phyloP scores from a whole-genome alignment of 2,113 vertebrate genomes.

The Madoqua kirkii region DNA sequence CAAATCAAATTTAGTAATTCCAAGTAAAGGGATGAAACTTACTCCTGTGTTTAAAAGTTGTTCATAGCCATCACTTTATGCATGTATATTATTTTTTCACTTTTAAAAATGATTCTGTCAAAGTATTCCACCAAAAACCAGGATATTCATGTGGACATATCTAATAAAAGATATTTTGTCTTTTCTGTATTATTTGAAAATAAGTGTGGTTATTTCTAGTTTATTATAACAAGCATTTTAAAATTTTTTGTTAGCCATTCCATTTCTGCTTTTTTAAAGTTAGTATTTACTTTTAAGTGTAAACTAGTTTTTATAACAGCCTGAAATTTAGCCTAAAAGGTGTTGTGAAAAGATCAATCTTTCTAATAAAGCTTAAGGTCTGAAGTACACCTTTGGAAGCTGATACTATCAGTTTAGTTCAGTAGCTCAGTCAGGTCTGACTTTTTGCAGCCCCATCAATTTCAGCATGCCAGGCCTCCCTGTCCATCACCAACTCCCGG shows the following conservation, averaged over 20 bases:
- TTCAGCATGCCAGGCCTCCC: fast-evolving
- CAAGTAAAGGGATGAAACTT: not conserved
- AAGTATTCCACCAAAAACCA: not conserved
- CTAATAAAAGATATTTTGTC: too few species aligned
- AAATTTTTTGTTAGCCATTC: not conserved
- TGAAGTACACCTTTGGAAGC: not conserved
- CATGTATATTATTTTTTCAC: not conserved
- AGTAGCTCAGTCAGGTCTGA: too few species aligned
- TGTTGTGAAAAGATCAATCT: not conserved
- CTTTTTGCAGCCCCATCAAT: fast-evolving
- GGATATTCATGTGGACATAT: too few species aligned
- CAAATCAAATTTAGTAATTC: conserved; percentile 7
- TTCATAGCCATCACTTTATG: not conserved
- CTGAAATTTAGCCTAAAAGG: not conserved
- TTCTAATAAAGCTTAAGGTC: not conserved
- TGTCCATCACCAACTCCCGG: too few species aligned
- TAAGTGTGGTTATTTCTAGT: not conserved
- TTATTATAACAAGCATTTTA: not conserved
- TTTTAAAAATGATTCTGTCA: not conserved
- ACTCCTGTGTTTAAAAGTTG: not conserved
- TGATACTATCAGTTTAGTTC: not conserved
- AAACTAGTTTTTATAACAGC: not conserved
- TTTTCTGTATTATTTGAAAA: too few species aligned
- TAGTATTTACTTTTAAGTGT: not conserved
- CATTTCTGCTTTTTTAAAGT: not conserved